These are phyloP conservation scores for Acanthis flammea DNA, from an alignment of 2,797 vertebrate species.

Conservation along the genomic window DNA sequence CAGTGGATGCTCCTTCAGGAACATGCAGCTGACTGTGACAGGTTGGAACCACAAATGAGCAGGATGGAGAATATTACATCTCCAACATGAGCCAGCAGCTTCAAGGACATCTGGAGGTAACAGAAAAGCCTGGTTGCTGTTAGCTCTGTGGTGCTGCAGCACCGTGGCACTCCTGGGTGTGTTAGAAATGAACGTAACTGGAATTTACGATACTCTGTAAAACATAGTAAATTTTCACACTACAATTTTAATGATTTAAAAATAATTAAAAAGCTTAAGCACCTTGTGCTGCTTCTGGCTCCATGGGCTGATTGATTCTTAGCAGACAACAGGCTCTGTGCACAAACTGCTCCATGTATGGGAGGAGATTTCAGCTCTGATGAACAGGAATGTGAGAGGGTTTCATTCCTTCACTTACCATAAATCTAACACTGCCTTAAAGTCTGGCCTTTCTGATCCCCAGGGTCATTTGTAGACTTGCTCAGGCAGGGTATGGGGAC, in stretches of 20 bases:
- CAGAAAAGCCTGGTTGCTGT: conserved; percentile 17
- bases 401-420: background rate
- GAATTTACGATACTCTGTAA: background rate
- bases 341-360: background rate
- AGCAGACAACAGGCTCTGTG: background rate
- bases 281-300: background rate
- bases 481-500: background rate
- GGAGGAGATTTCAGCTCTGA: background rate
- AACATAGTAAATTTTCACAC: background rate
- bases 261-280: background rate
- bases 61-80: background rate
- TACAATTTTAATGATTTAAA: background rate
- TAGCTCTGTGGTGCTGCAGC: conserved; percentile 21
- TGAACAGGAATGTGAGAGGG: background rate
- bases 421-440: background rate
- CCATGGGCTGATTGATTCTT: background rate
- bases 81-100: background rate
- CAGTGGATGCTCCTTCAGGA: background rate
- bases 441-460: background rate
- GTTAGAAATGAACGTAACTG: background rate
- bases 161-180: background rate
- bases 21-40: background rate
- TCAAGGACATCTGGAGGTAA: conserved; percentile 67
- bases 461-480: background rate
- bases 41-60: background rate